A percentile compares a stretch with the other conserved stretches of the same genome.
Conservation (phyloP, 2,113 vertebrate genomes). For the Paracanthobrama guichenoti region DNA sequence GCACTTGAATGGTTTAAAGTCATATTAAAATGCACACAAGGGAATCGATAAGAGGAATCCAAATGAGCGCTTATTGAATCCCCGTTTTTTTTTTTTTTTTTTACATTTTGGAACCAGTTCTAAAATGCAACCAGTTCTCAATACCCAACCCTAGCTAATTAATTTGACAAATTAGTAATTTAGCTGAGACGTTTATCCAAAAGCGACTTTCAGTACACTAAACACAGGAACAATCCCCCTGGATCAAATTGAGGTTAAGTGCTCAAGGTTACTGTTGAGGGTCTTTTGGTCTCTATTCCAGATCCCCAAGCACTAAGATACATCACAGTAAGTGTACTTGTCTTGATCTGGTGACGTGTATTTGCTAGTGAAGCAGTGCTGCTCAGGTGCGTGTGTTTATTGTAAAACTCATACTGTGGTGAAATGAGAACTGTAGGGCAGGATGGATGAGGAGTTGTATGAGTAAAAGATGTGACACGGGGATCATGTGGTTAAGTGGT, state of each 20-base stretch:
- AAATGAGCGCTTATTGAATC: too few species aligned
- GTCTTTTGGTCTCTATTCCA: background rate
- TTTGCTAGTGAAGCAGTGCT: too few species aligned
- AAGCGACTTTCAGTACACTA: background rate
- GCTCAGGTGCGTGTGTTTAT: background rate
- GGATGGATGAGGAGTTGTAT: background rate
- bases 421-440: background rate
- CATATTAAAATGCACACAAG: too few species aligned
- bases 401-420: background rate
- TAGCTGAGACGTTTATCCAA: background rate
- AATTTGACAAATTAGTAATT: background rate
- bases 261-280: background rate
- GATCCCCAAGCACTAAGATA: background rate
- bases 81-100: too few species aligned
- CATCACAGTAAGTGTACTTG: background rate
- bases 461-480: background rate
- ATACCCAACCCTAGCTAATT: background rate
- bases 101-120: too few species aligned
- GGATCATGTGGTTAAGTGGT: constrained; percentile 10
- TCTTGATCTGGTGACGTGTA: background rate
- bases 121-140: too few species aligned
- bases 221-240: background rate
- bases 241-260: background rate
- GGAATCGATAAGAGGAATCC: too few species aligned
- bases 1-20: too few species aligned